Evolutionary conservation across 2,113 vertebrate species (phyloP), one percentile per base, ranked within the genome.

Genomic region (Leptobrachium leishanense): DNA sequence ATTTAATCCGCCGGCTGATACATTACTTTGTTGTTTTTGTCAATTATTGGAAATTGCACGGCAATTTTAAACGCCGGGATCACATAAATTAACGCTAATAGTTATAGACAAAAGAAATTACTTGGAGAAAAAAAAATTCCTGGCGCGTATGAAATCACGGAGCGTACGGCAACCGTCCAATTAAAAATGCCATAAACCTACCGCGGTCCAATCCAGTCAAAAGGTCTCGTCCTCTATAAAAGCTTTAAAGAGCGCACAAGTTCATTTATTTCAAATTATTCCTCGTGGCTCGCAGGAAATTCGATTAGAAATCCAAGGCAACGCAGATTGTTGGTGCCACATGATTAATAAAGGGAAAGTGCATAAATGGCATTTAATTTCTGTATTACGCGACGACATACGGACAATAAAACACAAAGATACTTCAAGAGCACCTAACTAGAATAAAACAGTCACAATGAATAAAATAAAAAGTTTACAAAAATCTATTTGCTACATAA

Each of bases 151-250:
- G 41, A 76, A 67, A 76, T 57, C 1, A 31, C 20, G n/a, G 41
- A 76, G 53, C 50, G 74, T 31, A 20, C 2, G 6, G 50, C 43
- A 76, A 46, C 31, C 75, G 15, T 40, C 67, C 67, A 77, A 77
- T 77, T 77, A 77, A 31, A 59, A 77, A 77, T 5, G 54, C 43
- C 42, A 62, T 59, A 69, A 77, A 62, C 54, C 2, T 42, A 69
- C 66, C 59, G 67, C 53, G 69, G 75, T 62, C 75, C 42, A 13
- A 5, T 13, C 5, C 41, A 69, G 67, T 62, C 67, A 77, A 77
- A 59, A 77, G 75, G 75, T 77, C 75, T 11, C 5, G 54, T 69
- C 75, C 75, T 77, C 75, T 44, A 69, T 77, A 77, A 77, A 77
- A 57, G 75, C 40, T 62, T 69, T 77, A 69, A 69, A 69, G 53